Evolutionary conservation across 2,888 invertebrate species (phyloP).

Genomic region (Cosmia pyralina): DNA sequence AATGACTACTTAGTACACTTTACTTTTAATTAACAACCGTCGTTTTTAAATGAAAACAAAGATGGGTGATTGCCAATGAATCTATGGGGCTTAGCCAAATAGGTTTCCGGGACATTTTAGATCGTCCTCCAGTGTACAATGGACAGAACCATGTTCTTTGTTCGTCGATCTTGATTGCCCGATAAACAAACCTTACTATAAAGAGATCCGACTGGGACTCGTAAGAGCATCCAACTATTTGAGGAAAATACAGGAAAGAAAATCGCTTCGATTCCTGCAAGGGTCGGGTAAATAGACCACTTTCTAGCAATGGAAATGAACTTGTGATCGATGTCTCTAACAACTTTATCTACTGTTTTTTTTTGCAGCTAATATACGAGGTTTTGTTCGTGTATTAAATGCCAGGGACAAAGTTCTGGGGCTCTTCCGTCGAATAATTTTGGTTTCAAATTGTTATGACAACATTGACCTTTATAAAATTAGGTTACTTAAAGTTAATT

Average conservation of each 20-base stretch:
- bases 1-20: constrained; percentile 56
- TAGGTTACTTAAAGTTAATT: constrained; percentile 27
- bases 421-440: constrained; percentile 24
- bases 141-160: constrained; percentile 73
- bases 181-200: constrained; percentile 79
- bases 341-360: constrained; percentile 61
- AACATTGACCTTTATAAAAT: constrained; percentile 48
- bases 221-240: constrained; percentile 70
- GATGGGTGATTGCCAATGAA: constrained; percentile 60
- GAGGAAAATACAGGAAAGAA: constrained; percentile 74
- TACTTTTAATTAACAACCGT: constrained; percentile 63
- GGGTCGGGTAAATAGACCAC: constrained; percentile 67
- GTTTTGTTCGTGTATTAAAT: constrained; percentile 46
- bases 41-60: constrained; percentile 60
- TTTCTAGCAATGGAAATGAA: constrained; percentile 69
- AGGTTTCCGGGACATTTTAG: constrained; percentile 73
- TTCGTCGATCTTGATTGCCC: constrained; percentile 73
- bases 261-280: constrained; percentile 68
- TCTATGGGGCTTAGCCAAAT: constrained; percentile 68
- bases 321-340: constrained; percentile 65
- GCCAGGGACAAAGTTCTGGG: constrained; percentile 44
- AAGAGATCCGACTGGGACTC: constrained; percentile 74
- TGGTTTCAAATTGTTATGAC: constrained; percentile 30
- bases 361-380: constrained; percentile 6
- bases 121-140: constrained; percentile 71